These are phyloP conservation scores for Magallana angulata DNA, from an alignment of 1,140 invertebrate genomes.

Conservation along the genomic window DNA sequence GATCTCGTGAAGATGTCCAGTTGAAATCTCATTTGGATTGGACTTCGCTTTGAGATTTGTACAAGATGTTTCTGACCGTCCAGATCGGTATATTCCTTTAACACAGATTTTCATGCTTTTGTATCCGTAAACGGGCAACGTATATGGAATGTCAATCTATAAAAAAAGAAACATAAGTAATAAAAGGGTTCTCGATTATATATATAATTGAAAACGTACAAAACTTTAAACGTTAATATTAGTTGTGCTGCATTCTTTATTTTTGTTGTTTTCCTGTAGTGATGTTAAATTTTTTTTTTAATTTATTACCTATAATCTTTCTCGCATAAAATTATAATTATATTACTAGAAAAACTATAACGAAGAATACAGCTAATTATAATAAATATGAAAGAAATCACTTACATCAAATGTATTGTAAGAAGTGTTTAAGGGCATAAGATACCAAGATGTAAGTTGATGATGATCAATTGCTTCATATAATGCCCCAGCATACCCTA, in stretches of 20 bases:
- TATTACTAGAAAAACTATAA: too few species aligned
- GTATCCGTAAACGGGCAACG: slow-evolving; percentile 1
- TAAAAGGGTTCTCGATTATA: background rate
- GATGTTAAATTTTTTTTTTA: too few species aligned
- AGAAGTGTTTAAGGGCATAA: too few species aligned
- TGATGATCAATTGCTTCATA: background rate
- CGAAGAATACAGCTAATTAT: too few species aligned
- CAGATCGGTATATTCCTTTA: slow-evolving; percentile 16
- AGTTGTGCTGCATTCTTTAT: background rate
- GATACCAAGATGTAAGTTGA: background rate
- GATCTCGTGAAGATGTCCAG: slow-evolving; percentile 31
- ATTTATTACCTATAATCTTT: too few species aligned
- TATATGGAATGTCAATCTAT: background rate
- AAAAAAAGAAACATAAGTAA: background rate
- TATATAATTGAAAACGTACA: too few species aligned
- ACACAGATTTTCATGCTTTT: slow-evolving; percentile 37
- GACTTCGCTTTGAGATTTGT: background rate
- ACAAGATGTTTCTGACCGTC: background rate
- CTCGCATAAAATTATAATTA: too few species aligned
- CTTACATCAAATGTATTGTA: too few species aligned
- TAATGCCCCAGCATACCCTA: background rate
- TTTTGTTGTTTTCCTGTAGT: too few species aligned
- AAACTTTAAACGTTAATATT: too few species aligned
- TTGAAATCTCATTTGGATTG: slow-evolving; percentile 40
- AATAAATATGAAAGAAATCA: too few species aligned